Percentiles rank a stretch among this genome's conserved stretches.
phyloP scores from a whole-genome alignment of 2,113 vertebrate species.

The Thinocorus orbignyianus region DNA sequence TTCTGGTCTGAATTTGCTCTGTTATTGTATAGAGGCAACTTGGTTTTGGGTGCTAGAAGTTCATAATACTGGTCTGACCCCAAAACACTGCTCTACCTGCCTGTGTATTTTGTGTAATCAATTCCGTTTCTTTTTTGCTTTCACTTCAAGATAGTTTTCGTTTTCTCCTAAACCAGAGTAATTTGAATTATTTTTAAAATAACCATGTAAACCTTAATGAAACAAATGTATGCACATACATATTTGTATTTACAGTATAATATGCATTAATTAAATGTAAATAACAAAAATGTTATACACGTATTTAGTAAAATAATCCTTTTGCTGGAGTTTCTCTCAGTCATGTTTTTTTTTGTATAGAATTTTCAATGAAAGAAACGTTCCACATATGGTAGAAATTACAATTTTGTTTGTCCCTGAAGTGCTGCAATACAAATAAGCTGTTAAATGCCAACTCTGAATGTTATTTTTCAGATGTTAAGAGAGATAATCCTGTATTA shows the following conservation, averaged over 20 bases:
- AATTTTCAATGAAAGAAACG: neutral
- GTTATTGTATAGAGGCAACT: neutral
- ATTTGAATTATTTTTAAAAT: neutral
- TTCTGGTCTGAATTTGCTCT: neutral
- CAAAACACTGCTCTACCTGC: neutral
- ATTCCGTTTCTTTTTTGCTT: neutral
- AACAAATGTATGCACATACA: neutral
- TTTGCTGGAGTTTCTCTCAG: neutral
- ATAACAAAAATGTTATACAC: neutral
- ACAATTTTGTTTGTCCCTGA: constrained; percentile 36
- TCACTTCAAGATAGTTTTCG: neutral
- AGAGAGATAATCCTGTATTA: constrained; percentile 56
- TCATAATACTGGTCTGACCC: neutral
- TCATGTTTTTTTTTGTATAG: neutral
- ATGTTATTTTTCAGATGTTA: constrained; percentile 59
- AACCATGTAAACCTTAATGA: neutral
- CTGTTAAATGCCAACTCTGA: constrained; percentile 51
- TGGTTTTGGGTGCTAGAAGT: neutral
- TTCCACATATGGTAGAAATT: constrained; percentile 58
- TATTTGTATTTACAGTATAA: neutral
- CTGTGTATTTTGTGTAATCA: neutral
- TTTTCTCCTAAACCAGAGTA: neutral
- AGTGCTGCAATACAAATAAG: constrained; percentile 61
- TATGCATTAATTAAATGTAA: neutral
- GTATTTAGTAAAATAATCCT: neutral